Conservation (phyloP, 2,797 vertebrate genomes). For the Xenentodon cancila region DNA sequence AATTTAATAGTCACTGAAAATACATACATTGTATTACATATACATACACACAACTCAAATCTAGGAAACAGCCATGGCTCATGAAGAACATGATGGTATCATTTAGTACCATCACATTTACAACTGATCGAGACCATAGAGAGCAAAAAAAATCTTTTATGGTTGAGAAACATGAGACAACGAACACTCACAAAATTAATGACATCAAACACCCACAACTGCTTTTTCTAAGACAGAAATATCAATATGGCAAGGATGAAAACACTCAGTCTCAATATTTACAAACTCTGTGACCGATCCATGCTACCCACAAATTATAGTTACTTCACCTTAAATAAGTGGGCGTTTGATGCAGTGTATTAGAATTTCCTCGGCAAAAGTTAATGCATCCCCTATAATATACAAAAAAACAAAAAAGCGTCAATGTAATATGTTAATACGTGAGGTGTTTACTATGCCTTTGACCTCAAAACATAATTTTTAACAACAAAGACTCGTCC, state of each 20-base stretch:
- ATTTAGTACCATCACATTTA: conserved; percentile 56
- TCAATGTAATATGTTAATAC: conserved; percentile 35
- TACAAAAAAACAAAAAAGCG: conserved; percentile 43
- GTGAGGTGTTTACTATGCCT: conserved; percentile 50
- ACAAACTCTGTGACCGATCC: conserved; percentile 40
- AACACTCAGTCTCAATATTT: conserved; percentile 39
- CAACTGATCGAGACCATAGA: conserved; percentile 45
- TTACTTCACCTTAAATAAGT: conserved; percentile 49
- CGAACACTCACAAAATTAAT: conserved; percentile 61
- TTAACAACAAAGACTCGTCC: conserved; percentile 34
- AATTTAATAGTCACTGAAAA: conserved; percentile 7
- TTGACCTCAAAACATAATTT: conserved; percentile 63
- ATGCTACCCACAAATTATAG: conserved; percentile 49
- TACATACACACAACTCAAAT: conserved; percentile 47
- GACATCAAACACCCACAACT: conserved; percentile 54
- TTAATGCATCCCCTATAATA: conserved; percentile 41
- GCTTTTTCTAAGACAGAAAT: conserved; percentile 30
- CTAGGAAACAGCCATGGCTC: conserved; percentile 47
- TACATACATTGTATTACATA: conserved; percentile 37
- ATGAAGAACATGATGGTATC: conserved; percentile 47
- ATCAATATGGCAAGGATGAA: conserved; percentile 30
- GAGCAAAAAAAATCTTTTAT: conserved; percentile 47
- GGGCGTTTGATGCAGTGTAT: conserved; percentile 39
- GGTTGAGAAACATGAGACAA: conserved; percentile 57
- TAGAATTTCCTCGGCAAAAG: conserved; percentile 49